phyloP scores from a whole-genome alignment of 2,888 invertebrate species.

The Caenorhabditis sp. region DNA sequence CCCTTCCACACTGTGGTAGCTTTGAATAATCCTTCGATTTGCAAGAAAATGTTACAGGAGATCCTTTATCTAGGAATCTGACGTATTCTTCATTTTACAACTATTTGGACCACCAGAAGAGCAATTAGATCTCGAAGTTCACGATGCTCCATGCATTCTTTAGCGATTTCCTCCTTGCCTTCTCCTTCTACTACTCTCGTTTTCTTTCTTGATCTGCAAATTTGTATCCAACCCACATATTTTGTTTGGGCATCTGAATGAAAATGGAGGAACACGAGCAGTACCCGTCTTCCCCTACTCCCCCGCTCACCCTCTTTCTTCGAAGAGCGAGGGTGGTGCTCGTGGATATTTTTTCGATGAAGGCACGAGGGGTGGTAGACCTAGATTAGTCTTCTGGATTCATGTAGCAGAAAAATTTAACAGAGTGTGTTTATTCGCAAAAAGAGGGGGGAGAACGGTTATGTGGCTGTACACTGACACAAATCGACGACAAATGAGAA shows the following conservation, averaged over 20 bases:
- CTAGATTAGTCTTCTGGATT: conserved; percentile 16
- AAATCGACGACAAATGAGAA: conserved; percentile 52
- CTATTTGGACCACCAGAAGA: conserved; percentile 17
- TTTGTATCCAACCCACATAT: conserved; percentile 41
- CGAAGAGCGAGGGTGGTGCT: conserved; percentile 4
- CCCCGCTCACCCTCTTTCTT: conserved; percentile 13
- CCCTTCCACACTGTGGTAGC: too few species aligned
- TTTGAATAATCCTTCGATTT: background rate
- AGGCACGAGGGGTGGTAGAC: background rate
- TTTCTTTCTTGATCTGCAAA: conserved; percentile 20
- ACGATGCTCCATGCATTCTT: conserved; percentile 16
- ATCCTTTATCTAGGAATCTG: background rate
- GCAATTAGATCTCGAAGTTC: conserved; percentile 4
- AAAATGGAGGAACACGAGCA: conserved; percentile 16
- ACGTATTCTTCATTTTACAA: background rate
- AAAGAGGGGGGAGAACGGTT: conserved; percentile 26
- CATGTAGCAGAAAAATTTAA: background rate
- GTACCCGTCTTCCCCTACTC: conserved; percentile 14
- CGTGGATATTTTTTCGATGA: conserved; percentile 6
- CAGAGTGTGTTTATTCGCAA: conserved; percentile 43
- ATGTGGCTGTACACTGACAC: conserved; percentile 57
- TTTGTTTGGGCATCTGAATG: conserved; percentile 19
- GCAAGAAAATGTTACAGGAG: background rate
- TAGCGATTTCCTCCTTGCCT: background rate
- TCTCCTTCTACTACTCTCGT: background rate